A percentile compares a stretch with the other conserved stretches of the same genome.
Conservation (phyloP, 1,140 invertebrate species). For the Lepidurus apus region DNA sequence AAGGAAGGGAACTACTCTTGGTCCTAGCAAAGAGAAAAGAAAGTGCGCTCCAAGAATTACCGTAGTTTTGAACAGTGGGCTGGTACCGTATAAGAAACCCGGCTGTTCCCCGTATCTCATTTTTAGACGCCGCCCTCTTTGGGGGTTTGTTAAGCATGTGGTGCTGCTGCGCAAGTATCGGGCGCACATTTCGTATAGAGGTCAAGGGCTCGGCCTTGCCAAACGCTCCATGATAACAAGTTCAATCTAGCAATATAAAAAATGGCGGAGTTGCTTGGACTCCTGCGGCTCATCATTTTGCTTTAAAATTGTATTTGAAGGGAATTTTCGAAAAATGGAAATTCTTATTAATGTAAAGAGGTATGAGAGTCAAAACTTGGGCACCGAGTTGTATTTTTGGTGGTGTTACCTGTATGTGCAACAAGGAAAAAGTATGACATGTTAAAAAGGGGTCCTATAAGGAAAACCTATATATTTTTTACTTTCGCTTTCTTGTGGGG, state of each 20-base stretch:
- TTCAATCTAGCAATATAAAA: not conserved
- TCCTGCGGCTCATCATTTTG: not conserved
- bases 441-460: too few relatives aligned
- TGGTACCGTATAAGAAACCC: not conserved
- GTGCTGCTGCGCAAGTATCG: not conserved
- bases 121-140: not conserved
- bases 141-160: not conserved
- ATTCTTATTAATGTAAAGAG: too few relatives aligned
- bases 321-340: too few relatives aligned
- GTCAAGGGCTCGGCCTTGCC: conserved; percentile 11
- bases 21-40: not conserved
- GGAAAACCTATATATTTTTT: not conserved
- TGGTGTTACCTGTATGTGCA: too few relatives aligned
- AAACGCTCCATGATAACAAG: not conserved
- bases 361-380: too few relatives aligned
- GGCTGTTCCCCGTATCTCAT: not conserved
- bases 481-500: not conserved
- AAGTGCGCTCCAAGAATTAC: not conserved
- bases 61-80: not conserved
- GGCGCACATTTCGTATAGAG: not conserved
- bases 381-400: too few relatives aligned
- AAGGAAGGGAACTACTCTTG: not conserved
- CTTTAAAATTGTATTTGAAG: too few relatives aligned
- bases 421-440: too few relatives aligned
- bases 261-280: not conserved